Conservation (phyloP, 2,113 vertebrate genomes). For the Machaerirhynchus nigripectus region DNA sequence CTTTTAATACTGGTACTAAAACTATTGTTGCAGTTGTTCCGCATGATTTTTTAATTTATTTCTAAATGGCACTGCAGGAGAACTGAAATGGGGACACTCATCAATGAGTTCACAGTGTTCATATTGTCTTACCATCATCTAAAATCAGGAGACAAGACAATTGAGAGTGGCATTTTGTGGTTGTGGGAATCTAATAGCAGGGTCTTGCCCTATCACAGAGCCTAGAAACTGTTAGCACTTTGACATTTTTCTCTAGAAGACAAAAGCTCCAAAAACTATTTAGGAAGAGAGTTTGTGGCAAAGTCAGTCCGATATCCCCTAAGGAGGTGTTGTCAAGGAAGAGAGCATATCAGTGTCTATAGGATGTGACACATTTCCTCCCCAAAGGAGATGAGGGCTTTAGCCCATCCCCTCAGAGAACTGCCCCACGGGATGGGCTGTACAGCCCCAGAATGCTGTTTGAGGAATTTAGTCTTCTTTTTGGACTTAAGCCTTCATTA, state of each 20-base stretch:
- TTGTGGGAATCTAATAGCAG: background rate
- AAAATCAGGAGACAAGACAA: background rate
- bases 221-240: background rate
- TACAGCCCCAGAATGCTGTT: background rate
- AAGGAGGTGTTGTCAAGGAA: background rate
- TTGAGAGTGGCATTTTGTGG: background rate
- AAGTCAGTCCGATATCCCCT: background rate
- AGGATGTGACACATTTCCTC: background rate
- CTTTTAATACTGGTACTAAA: background rate
- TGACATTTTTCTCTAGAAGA: background rate
- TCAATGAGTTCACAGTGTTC: background rate
- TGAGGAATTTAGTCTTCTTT: background rate
- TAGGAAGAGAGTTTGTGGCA: background rate
- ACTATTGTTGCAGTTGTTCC: background rate
- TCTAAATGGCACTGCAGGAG: background rate
- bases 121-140: background rate
- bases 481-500: background rate
- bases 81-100: background rate
- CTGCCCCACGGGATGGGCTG: accelerated
- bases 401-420: background rate
- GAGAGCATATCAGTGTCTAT: background rate
- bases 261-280: background rate
- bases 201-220: background rate
- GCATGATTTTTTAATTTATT: background rate
- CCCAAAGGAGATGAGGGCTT: background rate